These are phyloP conservation scores for Discoglossus pictus DNA, from an alignment of 2,797 vertebrate species.

Conservation along the genomic window DNA sequence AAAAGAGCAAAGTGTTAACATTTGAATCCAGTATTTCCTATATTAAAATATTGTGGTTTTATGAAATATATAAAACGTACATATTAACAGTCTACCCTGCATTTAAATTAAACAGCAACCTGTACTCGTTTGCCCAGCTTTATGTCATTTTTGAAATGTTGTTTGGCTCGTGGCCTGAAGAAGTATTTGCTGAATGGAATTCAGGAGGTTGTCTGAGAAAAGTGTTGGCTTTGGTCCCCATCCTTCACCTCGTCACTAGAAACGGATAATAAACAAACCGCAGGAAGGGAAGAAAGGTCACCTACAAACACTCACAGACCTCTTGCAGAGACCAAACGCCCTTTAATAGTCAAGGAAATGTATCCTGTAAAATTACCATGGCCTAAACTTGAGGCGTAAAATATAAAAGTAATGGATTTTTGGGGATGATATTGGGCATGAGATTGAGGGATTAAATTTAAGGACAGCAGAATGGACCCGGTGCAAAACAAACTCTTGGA, in stretches of 20 bases:
- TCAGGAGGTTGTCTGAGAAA: constrained; percentile 49
- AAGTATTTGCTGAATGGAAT: constrained; percentile 40
- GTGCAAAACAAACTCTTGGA: constrained; percentile 19
- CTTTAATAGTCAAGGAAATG: constrained; percentile 42
- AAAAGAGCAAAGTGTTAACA: too few species aligned
- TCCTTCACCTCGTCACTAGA: constrained; percentile 47
- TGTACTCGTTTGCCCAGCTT: constrained; percentile 33
- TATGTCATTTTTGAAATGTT: constrained; percentile 41
- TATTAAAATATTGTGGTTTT: too few species aligned
- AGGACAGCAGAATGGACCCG: constrained; percentile 20
- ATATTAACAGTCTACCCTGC: constrained; percentile 27
- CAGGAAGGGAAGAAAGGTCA: constrained; percentile 49
- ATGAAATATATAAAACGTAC: constrained; percentile 37
- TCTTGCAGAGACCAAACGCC: constrained; percentile 48
- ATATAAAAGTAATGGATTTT: neutral
- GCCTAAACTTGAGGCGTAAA: constrained; percentile 28
- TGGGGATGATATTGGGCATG: too few species aligned
- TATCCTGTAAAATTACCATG: constrained; percentile 26
- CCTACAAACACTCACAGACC: constrained; percentile 41
- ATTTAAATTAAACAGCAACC: constrained; percentile 29
- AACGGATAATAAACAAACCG: constrained; percentile 52
- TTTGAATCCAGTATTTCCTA: too few species aligned
- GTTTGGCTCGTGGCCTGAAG: constrained; percentile 30
- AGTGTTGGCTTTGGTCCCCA: constrained; percentile 33
- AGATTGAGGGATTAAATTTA: constrained; percentile 1